Evolutionary conservation across 2,113 vertebrate species (phyloP).

Genomic region (Sapajus apella): DNA sequence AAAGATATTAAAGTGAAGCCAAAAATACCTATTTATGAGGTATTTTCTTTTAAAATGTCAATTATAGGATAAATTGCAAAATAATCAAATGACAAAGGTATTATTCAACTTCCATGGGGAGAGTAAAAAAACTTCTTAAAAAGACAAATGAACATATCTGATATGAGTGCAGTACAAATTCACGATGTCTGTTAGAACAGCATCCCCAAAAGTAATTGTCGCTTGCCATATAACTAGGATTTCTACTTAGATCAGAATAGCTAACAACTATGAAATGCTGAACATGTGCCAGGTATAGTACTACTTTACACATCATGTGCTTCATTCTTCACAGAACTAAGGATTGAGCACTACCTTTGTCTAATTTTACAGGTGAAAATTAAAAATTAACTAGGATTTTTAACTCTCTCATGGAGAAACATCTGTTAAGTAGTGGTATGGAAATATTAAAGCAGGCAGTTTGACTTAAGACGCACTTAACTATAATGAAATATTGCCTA

Average conservation of each 20-base stretch:
- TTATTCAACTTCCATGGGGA: not conserved
- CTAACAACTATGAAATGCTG: not conserved
- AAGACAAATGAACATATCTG: not conserved
- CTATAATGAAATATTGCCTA: not conserved
- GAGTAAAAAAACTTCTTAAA: not conserved
- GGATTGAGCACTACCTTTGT: not conserved
- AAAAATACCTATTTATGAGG: not conserved
- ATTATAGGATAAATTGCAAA: not conserved
- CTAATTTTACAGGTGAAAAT: not conserved
- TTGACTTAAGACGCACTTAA: not conserved
- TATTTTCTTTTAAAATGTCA: not conserved
- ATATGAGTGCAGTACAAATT: not conserved
- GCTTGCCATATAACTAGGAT: not conserved
- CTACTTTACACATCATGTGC: not conserved
- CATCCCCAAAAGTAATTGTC: not conserved
- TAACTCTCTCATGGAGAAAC: not conserved
- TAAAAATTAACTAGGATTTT: not conserved
- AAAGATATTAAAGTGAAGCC: not conserved
- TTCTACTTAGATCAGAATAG: not conserved
- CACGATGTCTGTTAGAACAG: not conserved
- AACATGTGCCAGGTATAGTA: not conserved
- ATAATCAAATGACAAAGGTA: not conserved
- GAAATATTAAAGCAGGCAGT: not conserved
- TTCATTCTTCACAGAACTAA: not conserved
- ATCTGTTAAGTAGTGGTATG: not conserved